phyloP scores from a whole-genome alignment of 2,113 vertebrate genomes.

The Zosterops borbonicus region DNA sequence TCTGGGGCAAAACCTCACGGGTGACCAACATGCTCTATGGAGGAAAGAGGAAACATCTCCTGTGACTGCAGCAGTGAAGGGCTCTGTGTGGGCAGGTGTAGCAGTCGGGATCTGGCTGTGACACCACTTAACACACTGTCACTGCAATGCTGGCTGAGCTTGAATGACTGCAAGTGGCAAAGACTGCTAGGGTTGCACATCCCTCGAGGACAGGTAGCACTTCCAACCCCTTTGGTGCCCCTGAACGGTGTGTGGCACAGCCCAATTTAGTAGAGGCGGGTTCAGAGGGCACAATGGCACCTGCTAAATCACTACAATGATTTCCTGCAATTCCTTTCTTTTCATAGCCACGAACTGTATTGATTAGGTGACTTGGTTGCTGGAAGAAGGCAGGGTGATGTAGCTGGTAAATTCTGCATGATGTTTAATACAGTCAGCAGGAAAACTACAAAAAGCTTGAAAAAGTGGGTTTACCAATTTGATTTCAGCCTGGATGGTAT shows the following conservation, averaged over 20 bases:
- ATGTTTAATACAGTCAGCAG: background rate
- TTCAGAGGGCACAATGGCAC: background rate
- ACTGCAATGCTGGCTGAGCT: background rate
- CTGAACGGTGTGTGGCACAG: background rate
- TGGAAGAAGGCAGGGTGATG: background rate
- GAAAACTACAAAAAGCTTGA: background rate
- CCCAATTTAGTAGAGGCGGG: fast-evolving
- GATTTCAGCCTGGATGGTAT: background rate
- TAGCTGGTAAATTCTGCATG: background rate
- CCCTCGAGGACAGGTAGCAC: background rate
- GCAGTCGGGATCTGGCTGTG: background rate
- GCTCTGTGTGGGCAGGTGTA: background rate
- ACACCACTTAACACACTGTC: background rate
- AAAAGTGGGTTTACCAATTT: background rate
- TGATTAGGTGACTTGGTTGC: background rate
- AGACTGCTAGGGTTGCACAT: background rate
- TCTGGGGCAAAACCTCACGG: background rate
- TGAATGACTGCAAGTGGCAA: background rate
- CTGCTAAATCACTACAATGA: background rate
- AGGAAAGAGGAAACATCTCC: background rate
- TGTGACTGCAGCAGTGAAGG: fast-evolving
- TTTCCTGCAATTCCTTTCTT: background rate
- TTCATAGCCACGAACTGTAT: background rate
- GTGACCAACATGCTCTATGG: background rate
- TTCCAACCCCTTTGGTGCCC: too few relatives aligned